Conservation (phyloP, 2,797 vertebrate species). For the Lerista edwardsae region DNA sequence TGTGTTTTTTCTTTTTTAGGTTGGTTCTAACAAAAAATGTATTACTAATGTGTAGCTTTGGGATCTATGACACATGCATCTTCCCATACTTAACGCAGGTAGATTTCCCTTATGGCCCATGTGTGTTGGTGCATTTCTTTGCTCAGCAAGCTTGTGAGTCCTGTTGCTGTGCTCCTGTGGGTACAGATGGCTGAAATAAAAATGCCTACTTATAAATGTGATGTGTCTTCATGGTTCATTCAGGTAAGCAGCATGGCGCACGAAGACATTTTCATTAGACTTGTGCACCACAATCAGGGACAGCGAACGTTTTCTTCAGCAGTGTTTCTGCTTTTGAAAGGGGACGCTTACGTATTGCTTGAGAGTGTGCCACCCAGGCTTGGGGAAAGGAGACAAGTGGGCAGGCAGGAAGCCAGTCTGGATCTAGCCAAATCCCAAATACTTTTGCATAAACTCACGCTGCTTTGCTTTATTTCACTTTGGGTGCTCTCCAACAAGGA, state of each 20-base stretch:
- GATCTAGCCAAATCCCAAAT: slow-evolving; percentile 32
- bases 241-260: slow-evolving; percentile 31
- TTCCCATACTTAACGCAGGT: neutral
- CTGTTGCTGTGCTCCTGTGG: neutral
- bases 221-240: neutral
- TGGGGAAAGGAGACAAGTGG: slow-evolving; percentile 29
- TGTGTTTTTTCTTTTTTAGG: too few species aligned
- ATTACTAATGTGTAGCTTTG: too few species aligned
- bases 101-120: neutral
- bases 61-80: neutral
- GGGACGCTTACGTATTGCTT: slow-evolving; percentile 1
- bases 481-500: neutral
- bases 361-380: slow-evolving; percentile 10
- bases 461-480: slow-evolving; percentile 23
- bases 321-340: slow-evolving; percentile 35
- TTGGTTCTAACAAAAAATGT: too few species aligned
- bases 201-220: neutral
- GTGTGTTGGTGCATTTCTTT: neutral
- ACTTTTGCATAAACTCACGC: slow-evolving; percentile 28
- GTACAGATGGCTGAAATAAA: slow-evolving; percentile 13
- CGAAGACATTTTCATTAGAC: neutral
- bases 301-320: slow-evolving; percentile 21
- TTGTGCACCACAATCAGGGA: slow-evolving; percentile 40
- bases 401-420: neutral
- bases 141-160: neutral